Percentiles rank a stretch among this genome's conserved stretches.
Conservation (phyloP, 2,113 vertebrate genomes). For the Hippoglossus stenolepis region DNA sequence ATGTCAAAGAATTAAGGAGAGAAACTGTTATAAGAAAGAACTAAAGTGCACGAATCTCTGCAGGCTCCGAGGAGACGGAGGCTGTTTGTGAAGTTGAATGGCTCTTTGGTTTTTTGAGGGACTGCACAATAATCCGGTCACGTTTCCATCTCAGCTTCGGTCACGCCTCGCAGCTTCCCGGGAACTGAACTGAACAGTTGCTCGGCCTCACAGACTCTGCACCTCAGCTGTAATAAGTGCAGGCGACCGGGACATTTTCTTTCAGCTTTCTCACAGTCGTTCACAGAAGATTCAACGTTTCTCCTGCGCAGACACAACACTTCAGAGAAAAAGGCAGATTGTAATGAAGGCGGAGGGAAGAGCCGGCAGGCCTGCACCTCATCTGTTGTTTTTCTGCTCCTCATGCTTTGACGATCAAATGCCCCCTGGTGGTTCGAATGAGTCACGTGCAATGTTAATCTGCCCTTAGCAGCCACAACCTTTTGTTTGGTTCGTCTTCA, state of each 20-base stretch:
- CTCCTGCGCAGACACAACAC: constrained; percentile 32
- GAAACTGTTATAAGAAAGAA: background rate
- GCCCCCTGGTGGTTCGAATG: constrained; percentile 67
- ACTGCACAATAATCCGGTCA: constrained; percentile 42
- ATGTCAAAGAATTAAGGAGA: constrained; percentile 48
- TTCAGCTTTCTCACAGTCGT: background rate
- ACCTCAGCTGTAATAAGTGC: background rate
- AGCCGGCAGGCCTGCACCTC: constrained; percentile 46
- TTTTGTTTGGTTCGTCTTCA: constrained; percentile 12
- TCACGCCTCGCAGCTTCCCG: constrained; percentile 16
- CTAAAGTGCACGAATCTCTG: constrained; percentile 48
- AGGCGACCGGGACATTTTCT: constrained; percentile 1
- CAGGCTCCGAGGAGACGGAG: constrained; percentile 24
- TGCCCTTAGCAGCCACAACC: background rate
- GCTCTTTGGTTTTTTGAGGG: constrained; percentile 41
- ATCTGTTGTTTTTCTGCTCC: constrained; percentile 42
- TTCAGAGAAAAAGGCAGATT: constrained; percentile 34
- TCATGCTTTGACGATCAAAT: constrained; percentile 66
- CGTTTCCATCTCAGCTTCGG: constrained; percentile 51
- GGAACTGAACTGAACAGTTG: constrained; percentile 10
- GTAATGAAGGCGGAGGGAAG: constrained; percentile 37
- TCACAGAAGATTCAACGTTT: no score
- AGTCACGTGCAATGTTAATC: constrained; percentile 18
- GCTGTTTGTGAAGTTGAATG: constrained; percentile 46
- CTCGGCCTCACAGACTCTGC: background rate